Percentiles rank a stretch among this genome's conserved stretches.
Evolutionary conservation across 2,113 vertebrate genomes (phyloP).

Genomic region (Petroica traversi): DNA sequence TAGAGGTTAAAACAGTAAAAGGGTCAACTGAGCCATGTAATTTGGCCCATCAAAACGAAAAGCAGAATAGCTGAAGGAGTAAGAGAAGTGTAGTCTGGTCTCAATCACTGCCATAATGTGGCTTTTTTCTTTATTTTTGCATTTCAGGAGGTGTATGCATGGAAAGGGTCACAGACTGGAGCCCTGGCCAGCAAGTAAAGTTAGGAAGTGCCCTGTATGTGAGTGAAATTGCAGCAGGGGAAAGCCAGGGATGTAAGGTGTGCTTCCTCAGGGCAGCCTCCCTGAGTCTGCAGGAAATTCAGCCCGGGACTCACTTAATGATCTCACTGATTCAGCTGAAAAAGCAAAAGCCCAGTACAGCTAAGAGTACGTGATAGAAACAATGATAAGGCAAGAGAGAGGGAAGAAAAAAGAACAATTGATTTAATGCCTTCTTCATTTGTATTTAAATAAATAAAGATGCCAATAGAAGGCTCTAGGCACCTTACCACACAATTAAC

Average conservation of each 20-base stretch:
- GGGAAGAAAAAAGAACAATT: slow-evolving; percentile 40
- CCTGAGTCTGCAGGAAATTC: neutral
- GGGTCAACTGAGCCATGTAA: fast-evolving
- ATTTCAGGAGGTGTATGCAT: fast-evolving
- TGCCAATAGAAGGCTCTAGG: slow-evolving; percentile 40
- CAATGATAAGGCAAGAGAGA: slow-evolving; percentile 13
- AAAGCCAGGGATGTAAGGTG: neutral
- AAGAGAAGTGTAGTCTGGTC: neutral
- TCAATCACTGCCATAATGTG: neutral
- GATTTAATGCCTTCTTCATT: slow-evolving; percentile 42
- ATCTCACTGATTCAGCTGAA: neutral
- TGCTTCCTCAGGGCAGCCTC: neutral
- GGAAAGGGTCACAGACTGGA: neutral
- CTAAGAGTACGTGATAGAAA: neutral
- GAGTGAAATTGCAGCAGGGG: neutral
- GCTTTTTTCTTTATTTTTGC: neutral
- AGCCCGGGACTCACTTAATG: neutral
- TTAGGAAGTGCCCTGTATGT: neutral
- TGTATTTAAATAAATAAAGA: slow-evolving; percentile 63
- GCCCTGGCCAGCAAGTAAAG: neutral
- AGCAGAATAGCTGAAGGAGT: neutral
- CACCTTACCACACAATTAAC: slow-evolving; percentile 55
- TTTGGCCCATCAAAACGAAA: neutral
- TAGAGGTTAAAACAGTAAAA: neutral
- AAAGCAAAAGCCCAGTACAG: neutral